Evolutionary conservation across 2,888 invertebrate species (phyloP), one percentile per base, ranked within the genome.

Genomic region (Acleris emargana): DNA sequence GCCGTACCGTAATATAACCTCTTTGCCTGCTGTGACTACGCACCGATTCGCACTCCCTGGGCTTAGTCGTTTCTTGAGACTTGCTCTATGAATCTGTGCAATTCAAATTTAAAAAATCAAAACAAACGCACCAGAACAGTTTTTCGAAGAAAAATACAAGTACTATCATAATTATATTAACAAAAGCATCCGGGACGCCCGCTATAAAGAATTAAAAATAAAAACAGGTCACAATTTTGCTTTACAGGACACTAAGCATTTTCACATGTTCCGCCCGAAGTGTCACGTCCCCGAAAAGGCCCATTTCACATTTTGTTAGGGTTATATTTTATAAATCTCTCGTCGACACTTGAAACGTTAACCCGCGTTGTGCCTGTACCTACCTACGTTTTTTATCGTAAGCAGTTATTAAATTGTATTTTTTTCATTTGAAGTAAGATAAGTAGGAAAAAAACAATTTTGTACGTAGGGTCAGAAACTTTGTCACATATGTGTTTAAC

Each of bases 1-100:
- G 50, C 59, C 50, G 32, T 38, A 54, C 59, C 45, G 59, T 60
- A 60, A 64, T 64, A 60, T 60, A 64, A 64, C 58, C 53, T 54
- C 64, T 60, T 60, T 64, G n/a, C n/a, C n/a, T 50, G 43, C 32
- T 43, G 16, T 49, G 54, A 18, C 58, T 50, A 54, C 64, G 28
- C 49, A 50, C 50, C 43, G n/a, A 51, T 50, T 43, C 43, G 11
- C 22, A 54, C n/a, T n/a, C 59, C 64, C 59, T 32, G 49, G 59
- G 38, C 49, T 58, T n/a, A n/a, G 45, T 54, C 38, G 25, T 45
- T 64, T 59, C 49, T 51, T 50, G 28, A 59, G 60, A 50, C 42
- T 13, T 64, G 18, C 22, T 9, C 38, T 32, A 52, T 45, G 43
- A 2, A 43, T 11, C 32, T 32, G 43, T 43, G 5, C 5, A 43